Percentiles rank a stretch among this genome's conserved stretches.
Evolutionary conservation across 2,888 invertebrate genomes (phyloP).

Genomic region (Microplitis deprimator): DNA sequence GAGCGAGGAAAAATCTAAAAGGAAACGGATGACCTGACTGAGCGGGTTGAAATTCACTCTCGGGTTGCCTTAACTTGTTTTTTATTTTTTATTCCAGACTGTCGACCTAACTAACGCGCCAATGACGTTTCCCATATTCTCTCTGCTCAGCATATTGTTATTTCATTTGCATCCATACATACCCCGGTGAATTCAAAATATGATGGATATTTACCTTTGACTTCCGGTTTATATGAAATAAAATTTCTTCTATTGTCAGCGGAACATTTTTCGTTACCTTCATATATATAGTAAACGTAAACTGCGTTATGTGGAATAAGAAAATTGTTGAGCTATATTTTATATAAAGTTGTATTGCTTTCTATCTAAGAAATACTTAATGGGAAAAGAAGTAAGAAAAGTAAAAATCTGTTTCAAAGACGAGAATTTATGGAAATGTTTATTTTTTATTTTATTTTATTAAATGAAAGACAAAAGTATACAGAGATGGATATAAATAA

Average conservation of each 20-base stretch:
- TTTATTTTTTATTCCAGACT: not conserved
- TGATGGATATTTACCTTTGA: not conserved
- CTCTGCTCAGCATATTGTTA: not conserved
- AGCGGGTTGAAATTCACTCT: not conserved
- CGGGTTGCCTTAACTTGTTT: not conserved
- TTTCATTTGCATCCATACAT: not conserved
- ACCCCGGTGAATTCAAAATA: not conserved
- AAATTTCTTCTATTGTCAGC: not conserved
- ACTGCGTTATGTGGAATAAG: not conserved
- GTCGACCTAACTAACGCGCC: not conserved
- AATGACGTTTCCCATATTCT: not conserved
- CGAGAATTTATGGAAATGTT: not conserved
- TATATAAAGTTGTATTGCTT: not conserved
- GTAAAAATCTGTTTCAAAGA: not conserved
- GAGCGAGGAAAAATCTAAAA: not conserved
- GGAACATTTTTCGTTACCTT: not conserved
- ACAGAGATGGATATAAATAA: not conserved
- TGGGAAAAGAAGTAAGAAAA: not conserved
- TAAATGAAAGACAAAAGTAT: not conserved
- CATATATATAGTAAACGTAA: not conserved
- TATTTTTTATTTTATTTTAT: not conserved
- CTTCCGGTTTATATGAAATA: conserved; percentile 1
- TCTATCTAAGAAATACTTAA: not conserved
- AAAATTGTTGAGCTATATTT: not conserved
- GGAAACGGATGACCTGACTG: not conserved